phyloP scores from a whole-genome alignment of 1,140 invertebrate species.

The Palaemon carinicauda region DNA sequence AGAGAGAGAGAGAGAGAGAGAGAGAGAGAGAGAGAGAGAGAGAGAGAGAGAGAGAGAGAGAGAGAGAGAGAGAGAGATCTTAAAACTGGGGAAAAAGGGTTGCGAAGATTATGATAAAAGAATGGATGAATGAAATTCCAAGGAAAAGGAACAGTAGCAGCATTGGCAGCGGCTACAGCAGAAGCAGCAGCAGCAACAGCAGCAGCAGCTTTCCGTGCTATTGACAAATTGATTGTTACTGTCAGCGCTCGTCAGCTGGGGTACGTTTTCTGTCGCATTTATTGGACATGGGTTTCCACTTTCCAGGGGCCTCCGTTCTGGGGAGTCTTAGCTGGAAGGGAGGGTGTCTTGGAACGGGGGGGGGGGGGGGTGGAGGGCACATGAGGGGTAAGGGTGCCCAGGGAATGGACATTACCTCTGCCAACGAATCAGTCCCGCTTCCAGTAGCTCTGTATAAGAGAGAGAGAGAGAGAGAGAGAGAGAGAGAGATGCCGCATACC shows the following conservation, averaged over 20 bases:
- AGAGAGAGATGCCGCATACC: neutral
- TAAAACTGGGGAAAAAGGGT: neutral
- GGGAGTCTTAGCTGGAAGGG: too few relatives aligned
- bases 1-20: too few relatives aligned
- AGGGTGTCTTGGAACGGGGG: neutral
- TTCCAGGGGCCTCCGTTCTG: neutral
- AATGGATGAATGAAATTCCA: neutral
- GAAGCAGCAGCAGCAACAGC: neutral
- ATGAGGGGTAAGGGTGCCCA: neutral
- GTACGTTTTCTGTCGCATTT: constrained; percentile 47
- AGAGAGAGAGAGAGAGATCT: neutral
- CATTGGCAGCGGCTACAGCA: too few relatives aligned
- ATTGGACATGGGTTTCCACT: constrained; percentile 47
- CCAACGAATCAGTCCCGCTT: neutral
- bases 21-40: neutral
- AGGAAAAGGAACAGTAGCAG: neutral
- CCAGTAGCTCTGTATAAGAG: neutral
- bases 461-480: neutral
- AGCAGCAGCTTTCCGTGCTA: constrained; percentile 27
- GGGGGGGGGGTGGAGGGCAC: neutral
- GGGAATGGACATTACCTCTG: neutral
- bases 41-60: constrained; percentile 7
- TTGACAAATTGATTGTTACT: constrained; percentile 52
- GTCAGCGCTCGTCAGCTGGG: constrained; percentile 36
- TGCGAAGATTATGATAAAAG: neutral